phyloP scores from a whole-genome alignment of 2,888 invertebrate species.

The Melinaea menophilus region DNA sequence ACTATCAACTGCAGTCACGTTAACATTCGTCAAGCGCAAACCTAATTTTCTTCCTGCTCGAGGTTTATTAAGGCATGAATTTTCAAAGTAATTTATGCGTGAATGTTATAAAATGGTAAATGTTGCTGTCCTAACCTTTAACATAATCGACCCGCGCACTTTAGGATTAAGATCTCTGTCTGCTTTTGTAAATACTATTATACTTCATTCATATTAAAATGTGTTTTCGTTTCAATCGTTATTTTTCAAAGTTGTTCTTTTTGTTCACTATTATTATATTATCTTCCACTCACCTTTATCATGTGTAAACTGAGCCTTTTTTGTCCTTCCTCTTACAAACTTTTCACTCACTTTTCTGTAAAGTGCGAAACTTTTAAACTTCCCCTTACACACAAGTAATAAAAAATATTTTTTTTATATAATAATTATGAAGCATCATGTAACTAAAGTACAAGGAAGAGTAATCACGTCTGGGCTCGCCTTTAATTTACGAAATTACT shows the following conservation, averaged over 20 bases:
- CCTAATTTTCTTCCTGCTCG: conserved; percentile 45
- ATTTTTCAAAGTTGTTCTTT: no score
- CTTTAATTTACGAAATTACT: conserved; percentile 18
- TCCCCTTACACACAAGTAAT: no score
- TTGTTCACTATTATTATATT: no score
- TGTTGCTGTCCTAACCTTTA: conserved; percentile 3
- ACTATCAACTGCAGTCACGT: conserved; percentile 51
- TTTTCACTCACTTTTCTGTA: no score
- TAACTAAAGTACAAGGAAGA: conserved; percentile 13
- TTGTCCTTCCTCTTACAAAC: no score
- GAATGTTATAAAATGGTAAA: conserved; percentile 9
- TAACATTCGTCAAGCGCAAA: conserved; percentile 50
- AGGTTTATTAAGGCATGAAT: conserved; percentile 30
- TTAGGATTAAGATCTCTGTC: conserved; percentile 3
- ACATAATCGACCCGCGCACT: not conserved
- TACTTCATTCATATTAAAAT: not conserved
- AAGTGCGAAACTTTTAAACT: no score
- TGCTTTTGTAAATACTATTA: not conserved
- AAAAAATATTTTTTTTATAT: no score
- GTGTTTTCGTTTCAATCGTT: no score
- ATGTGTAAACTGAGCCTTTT: no score
- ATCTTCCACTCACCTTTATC: no score
- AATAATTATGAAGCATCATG: conserved; percentile 1
- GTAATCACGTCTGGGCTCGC: conserved; percentile 12
- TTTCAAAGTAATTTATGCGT: conserved; percentile 16